Evolutionary conservation across 2,797 vertebrate genomes (phyloP).

Genomic region (Notoglanidium macrostoma): DNA sequence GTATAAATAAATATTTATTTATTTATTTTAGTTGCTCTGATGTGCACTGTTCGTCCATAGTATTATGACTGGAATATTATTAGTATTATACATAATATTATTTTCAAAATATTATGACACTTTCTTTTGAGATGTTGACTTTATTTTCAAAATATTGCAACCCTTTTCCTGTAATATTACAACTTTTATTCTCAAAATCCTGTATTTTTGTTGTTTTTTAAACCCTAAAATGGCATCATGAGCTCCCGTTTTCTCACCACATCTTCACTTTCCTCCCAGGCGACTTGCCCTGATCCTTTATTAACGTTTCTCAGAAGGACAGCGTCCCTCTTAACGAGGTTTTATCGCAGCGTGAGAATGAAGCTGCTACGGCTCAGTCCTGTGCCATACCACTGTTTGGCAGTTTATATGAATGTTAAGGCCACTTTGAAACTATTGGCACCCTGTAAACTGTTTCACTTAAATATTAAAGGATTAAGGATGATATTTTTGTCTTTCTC

Average conservation of each 20-base stretch:
- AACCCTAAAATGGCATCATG: neutral
- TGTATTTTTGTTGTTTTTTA: neutral
- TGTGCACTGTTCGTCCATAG: neutral
- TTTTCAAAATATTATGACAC: neutral
- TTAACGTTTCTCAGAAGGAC: neutral
- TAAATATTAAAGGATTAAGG: neutral
- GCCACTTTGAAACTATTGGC: neutral
- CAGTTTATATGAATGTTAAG: neutral
- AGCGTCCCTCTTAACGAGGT: neutral
- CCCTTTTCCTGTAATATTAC: neutral
- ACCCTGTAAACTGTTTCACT: neutral
- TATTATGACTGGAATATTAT: neutral
- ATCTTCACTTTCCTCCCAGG: neutral
- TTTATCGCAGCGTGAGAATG: neutral
- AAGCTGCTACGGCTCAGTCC: neutral
- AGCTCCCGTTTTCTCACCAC: neutral
- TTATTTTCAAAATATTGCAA: neutral
- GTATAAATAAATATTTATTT: neutral
- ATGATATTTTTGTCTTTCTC: neutral
- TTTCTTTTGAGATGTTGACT: too few species aligned
- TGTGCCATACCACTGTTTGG: too few species aligned
- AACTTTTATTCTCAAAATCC: neutral
- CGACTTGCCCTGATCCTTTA: too few species aligned
- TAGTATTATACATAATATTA: neutral
- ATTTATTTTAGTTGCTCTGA: neutral